These are phyloP conservation scores for Hipparchia semele DNA, from an alignment of 2,888 invertebrate genomes.

Conservation along the genomic window DNA sequence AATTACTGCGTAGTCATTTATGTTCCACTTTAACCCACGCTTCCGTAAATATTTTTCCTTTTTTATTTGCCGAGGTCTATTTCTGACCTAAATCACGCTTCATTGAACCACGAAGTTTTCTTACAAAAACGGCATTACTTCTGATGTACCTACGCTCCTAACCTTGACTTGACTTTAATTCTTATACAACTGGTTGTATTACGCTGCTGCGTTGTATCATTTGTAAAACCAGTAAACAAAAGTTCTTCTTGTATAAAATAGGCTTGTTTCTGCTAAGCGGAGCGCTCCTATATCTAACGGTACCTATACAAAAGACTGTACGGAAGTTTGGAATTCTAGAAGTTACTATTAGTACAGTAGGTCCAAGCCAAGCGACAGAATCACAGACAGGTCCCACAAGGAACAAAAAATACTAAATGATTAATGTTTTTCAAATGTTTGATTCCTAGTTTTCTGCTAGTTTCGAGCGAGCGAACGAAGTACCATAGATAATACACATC, in stretches of 20 bases:
- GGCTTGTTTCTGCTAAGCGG: too few relatives aligned
- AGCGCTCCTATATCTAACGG: too few relatives aligned
- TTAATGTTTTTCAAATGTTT: too few relatives aligned
- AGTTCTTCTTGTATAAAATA: neutral
- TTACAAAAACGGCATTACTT: neutral
- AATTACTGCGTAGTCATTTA: neutral
- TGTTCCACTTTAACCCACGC: neutral
- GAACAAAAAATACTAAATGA: too few relatives aligned
- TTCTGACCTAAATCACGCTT: constrained; percentile 15
- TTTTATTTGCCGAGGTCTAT: constrained; percentile 6
- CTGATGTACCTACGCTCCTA: neutral
- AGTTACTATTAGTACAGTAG: too few relatives aligned
- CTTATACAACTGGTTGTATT: neutral
- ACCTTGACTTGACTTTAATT: constrained; percentile 5
- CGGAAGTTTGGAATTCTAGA: too few relatives aligned
- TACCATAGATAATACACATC: too few relatives aligned
- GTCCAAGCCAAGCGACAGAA: too few relatives aligned
- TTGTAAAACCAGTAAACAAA: neutral
- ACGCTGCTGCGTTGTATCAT: neutral
- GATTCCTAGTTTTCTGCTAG: too few relatives aligned
- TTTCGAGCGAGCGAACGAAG: too few relatives aligned
- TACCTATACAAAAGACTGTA: too few relatives aligned
- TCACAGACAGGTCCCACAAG: too few relatives aligned
- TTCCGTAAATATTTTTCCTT: constrained; percentile 1
- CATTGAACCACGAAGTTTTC: constrained; percentile 5